Evolutionary conservation across 2,797 vertebrate species (phyloP), one percentile per base, ranked within the genome.

Genomic region (Notolabrus celidotus): DNA sequence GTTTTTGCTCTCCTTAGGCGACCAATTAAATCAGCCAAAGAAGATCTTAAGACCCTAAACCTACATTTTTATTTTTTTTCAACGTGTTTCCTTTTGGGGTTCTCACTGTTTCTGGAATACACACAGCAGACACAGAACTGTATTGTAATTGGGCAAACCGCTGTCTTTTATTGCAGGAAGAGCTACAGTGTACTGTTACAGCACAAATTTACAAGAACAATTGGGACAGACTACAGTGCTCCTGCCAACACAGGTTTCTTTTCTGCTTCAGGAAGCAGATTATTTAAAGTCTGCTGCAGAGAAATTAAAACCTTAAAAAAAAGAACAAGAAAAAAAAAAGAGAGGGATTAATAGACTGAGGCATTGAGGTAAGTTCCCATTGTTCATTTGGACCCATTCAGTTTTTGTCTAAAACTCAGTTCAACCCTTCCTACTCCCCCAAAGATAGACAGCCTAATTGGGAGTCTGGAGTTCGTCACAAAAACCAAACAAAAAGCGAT

Each of bases 401-500:
- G 20, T 43, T 34, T 64, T 50, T 59, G 43, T 42, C 60, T 54
- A 15, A 23, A 5, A 51, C 64, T 34, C 38, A 5, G 12, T 47
- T 17, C 20, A 6, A 1, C 14, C 31, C 31, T 61, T 41, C 5
- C 14, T 47, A 5, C 47, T 67, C 54, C 45, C 60, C 46, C 5
- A 66, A 59, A 82, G 54, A 86, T 85, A 85, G 68, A 55, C 11
- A 0, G 61, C 31, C 77, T 91, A 85, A 89, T 87, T 86, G 80
- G 66, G 53, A 77, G 78, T 77, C 77, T 74, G 68, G 66, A 72
- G 58, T 77, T 2, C 1, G 55, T 51, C 38, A 57, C 55, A 71
- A 51, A 80, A 80, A 68, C 7, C 10, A 60, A 72, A 79, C 33
- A 62, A 69, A 77, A 82, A 78, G 51, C 67, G 72, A 83, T 67